Conservation (phyloP, 2,888 invertebrate species). For the Tetheella fluctuosa region DNA sequence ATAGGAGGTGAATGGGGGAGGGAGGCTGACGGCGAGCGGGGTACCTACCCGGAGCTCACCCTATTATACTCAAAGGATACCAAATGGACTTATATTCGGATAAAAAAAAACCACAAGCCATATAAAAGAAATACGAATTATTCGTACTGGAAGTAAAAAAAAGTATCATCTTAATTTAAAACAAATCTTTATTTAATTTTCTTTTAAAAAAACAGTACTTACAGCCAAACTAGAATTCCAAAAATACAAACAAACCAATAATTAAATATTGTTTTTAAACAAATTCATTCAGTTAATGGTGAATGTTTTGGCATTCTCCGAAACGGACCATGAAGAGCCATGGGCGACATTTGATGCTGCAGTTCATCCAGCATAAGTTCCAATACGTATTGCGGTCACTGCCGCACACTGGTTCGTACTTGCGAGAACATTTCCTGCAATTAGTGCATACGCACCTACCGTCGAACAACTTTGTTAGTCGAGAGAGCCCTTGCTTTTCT, state of each 20-base stretch:
- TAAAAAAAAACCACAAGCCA: neutral
- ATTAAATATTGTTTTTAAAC: neutral
- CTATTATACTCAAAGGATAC: slow-evolving; percentile 43
- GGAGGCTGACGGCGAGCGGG: slow-evolving; percentile 7
- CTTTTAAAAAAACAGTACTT: neutral
- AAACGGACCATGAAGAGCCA: slow-evolving; percentile 15
- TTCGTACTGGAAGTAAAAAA: neutral
- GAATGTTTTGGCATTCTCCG: slow-evolving; percentile 27
- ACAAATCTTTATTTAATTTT: neutral
- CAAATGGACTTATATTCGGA: slow-evolving; percentile 42
- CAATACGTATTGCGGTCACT: slow-evolving; percentile 40
- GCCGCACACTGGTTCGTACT: slow-evolving; percentile 44
- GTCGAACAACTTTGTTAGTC: neutral
- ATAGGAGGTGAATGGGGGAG: slow-evolving; percentile 20
- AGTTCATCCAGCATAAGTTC: slow-evolving; percentile 45
- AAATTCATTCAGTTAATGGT: neutral
- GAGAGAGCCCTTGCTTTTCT: slow-evolving; percentile 6
- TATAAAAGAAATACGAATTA: neutral
- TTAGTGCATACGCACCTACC: slow-evolving; percentile 7
- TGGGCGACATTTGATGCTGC: slow-evolving; percentile 34
- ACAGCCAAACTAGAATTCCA: neutral
- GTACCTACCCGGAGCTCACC: slow-evolving; percentile 18
- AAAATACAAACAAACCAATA: slow-evolving; percentile 8
- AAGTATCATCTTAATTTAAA: neutral
- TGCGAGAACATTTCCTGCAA: slow-evolving; percentile 27